Conservation (phyloP, 2,797 vertebrate genomes). For the Onychomys leucogaster region DNA sequence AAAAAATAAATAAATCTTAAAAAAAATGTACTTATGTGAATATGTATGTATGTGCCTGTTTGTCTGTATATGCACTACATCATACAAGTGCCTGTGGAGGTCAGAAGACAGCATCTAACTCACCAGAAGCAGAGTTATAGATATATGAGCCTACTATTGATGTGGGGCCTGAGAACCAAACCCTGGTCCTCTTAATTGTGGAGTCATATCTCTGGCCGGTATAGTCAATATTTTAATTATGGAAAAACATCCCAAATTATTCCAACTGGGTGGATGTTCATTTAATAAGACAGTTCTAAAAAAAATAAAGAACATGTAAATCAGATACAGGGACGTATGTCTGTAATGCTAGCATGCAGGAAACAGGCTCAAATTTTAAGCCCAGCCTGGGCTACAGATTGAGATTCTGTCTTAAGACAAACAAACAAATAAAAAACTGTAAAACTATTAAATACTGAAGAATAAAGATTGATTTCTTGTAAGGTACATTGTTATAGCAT, state of each 20-base stretch:
- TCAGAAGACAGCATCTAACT: neutral
- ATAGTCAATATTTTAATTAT: neutral
- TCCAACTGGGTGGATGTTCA: neutral
- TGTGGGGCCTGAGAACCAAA: neutral
- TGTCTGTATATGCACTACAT: neutral
- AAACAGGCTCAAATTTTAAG: neutral
- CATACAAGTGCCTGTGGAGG: neutral
- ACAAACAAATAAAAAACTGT: neutral
- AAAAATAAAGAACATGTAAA: neutral
- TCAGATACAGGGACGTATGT: neutral
- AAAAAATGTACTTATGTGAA: neutral
- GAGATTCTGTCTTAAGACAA: neutral
- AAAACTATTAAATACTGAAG: neutral
- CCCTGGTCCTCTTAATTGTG: neutral
- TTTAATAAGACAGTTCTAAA: neutral
- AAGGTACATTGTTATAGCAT: conserved; percentile 11
- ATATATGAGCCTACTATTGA: neutral
- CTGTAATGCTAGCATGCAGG: neutral
- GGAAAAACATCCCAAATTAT: neutral
- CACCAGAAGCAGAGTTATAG: neutral
- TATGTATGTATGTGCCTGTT: neutral
- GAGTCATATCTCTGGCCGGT: neutral
- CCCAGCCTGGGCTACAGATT: neutral
- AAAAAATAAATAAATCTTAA: too few species aligned
- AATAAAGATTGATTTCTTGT: conserved; percentile 3